These are phyloP conservation scores for Phasia obesa DNA, from an alignment of 2,888 invertebrate genomes.

Conservation along the genomic window DNA sequence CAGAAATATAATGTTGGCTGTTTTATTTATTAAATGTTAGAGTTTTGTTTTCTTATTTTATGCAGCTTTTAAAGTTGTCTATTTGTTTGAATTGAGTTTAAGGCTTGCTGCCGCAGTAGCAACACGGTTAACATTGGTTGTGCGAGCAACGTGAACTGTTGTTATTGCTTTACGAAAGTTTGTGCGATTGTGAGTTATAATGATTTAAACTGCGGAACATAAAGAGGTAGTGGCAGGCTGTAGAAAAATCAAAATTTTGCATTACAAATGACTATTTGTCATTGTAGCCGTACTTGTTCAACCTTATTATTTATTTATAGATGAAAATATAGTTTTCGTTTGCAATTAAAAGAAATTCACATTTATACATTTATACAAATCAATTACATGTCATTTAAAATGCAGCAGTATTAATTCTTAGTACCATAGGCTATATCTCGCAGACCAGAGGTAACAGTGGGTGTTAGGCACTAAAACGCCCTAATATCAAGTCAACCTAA, in stretches of 20 bases:
- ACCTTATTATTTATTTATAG: background rate
- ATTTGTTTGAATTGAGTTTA: constrained; percentile 16
- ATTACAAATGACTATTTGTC: background rate
- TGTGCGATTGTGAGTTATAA: constrained; percentile 37
- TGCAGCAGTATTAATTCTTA: no score
- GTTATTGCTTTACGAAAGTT: constrained; percentile 15
- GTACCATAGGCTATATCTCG: no score
- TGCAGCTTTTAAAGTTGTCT: constrained; percentile 8
- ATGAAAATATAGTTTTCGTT: background rate
- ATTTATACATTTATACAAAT: background rate
- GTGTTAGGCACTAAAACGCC: no score
- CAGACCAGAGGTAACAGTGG: no score
- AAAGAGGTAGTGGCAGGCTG: constrained; percentile 50
- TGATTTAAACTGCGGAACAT: constrained; percentile 48
- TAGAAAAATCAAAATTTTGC: background rate
- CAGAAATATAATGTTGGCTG: constrained; percentile 40
- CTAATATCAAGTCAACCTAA: no score
- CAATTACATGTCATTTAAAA: no score
- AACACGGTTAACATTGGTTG: constrained; percentile 16
- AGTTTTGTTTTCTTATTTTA: constrained; percentile 45
- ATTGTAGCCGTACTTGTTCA: constrained; percentile 2
- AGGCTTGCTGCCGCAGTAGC: constrained; percentile 17
- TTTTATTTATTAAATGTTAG: constrained; percentile 52
- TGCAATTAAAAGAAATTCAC: background rate
- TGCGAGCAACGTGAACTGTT: constrained; percentile 22